Base-by-base conservation (phyloP, 2,888 invertebrate genomes). In the Cheilosia urbana region DNA sequence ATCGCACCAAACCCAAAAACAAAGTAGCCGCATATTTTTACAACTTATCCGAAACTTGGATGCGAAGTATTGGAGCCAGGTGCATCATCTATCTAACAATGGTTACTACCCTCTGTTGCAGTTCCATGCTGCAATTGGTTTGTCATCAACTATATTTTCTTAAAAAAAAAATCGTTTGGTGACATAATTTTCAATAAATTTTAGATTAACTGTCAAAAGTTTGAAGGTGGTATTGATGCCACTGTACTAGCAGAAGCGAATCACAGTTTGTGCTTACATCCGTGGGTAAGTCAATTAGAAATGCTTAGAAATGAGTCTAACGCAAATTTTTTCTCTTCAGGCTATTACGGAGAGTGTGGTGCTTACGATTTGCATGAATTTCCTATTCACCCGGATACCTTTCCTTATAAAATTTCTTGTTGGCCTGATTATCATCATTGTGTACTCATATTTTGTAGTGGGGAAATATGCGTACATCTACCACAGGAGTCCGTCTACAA, bases 381-480 rank as follows among this genome's bases (percentile, higher is more conserved):
- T 97, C 89, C 93, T 97, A 7, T 98, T 98, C 92, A 94, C 98
- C 68, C 94, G 97, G 89, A 96, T 98, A 27, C 96, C 97, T 87
- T 96, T 96, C 89, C 93, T 96, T 88, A 93, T 98, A 63, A 98
- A 98, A 93, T 94, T 97, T 89, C 89, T 95, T 0, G 94, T 96
- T 63, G 96, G 96, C 21, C 91, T 94, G 1, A 90, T 93, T 0
- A 95, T 96, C 90, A 94, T 96, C 0, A 88, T 92, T 0, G 93
- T 95, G 83, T 97, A 97, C 90, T 92, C 95, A 0, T 94, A 94
- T 91, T 93, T 95, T 63, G 95, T 97, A n/a, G 94, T 95, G 92
- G 93, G 93, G 62, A 92, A 94, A 40, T 94, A 94, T 88, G 92
- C 92, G 3, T 90, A 91, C 15, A 90, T 94, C 53, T 94, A 94